Evolutionary conservation across 2,113 vertebrate genomes (phyloP).

Genomic region (Numida meleagris): DNA sequence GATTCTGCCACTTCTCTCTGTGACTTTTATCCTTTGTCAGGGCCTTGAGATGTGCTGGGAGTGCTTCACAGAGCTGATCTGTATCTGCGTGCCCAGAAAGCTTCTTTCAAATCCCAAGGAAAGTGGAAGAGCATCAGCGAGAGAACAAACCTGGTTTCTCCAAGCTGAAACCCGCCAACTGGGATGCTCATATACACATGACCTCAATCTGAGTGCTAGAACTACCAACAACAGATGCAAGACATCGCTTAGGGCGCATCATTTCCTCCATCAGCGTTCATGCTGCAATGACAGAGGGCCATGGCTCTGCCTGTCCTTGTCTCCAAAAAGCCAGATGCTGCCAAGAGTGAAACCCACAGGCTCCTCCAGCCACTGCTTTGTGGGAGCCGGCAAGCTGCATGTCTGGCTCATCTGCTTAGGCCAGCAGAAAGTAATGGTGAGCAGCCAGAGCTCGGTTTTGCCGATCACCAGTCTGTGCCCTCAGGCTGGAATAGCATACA

Average conservation of each 20-base stretch:
- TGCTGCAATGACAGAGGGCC: rapidly evolving
- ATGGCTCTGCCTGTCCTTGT: rapidly evolving
- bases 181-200: no score
- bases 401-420: not conserved
- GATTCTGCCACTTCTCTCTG: not conserved
- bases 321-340: not conserved
- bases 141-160: not conserved
- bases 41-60: not conserved
- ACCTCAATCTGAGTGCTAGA: not conserved
- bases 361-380: not conserved
- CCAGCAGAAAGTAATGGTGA: not conserved
- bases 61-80: not conserved
- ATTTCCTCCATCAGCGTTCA: not conserved
- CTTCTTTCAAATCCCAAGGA: not conserved
- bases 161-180: not conserved
- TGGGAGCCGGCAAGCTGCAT: not conserved
- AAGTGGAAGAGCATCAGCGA: not conserved
- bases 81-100: not conserved
- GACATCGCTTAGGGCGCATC: not conserved
- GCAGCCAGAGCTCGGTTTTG: not conserved
- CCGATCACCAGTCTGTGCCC: not conserved
- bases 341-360: not conserved
- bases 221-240: not conserved
- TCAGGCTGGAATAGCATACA: not conserved
- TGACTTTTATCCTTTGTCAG: not conserved